phyloP scores from a whole-genome alignment of 2,113 vertebrate genomes.

The Cephalopterus ornatus region DNA sequence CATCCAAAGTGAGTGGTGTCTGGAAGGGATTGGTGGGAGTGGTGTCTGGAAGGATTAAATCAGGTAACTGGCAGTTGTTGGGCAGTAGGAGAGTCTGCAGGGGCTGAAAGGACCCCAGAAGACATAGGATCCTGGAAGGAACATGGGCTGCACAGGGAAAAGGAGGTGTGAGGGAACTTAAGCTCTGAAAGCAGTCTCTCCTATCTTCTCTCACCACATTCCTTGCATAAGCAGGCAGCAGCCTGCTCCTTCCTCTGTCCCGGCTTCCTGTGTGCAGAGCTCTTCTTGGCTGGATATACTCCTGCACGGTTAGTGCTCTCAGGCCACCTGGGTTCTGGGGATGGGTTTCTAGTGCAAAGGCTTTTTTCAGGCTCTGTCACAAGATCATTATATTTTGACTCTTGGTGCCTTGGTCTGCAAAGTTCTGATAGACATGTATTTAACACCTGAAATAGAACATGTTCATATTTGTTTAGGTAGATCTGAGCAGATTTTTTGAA shows the following conservation, averaged over 20 bases:
- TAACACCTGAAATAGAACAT: background rate
- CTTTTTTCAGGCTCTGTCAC: background rate
- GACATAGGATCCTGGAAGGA: background rate
- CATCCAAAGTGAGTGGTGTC: background rate
- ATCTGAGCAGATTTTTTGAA: background rate
- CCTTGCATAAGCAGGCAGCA: background rate
- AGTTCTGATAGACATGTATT: background rate
- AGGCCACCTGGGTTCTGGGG: background rate
- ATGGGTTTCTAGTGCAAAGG: background rate
- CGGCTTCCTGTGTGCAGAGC: background rate
- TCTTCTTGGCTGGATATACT: background rate
- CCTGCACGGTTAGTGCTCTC: background rate
- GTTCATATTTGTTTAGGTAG: background rate
- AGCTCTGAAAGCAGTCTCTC: background rate
- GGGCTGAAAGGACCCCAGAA: background rate
- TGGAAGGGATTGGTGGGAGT: fast-evolving
- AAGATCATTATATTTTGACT: background rate
- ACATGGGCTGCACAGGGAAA: fast-evolving
- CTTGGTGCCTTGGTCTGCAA: background rate
- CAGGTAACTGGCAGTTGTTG: background rate
- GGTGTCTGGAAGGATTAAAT: background rate
- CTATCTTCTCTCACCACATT: background rate
- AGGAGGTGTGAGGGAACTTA: background rate
- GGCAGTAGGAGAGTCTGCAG: background rate
- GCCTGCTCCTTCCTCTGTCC: background rate